phyloP scores from a whole-genome alignment of 2,888 invertebrate genomes.

The Platypus cylindrus region DNA sequence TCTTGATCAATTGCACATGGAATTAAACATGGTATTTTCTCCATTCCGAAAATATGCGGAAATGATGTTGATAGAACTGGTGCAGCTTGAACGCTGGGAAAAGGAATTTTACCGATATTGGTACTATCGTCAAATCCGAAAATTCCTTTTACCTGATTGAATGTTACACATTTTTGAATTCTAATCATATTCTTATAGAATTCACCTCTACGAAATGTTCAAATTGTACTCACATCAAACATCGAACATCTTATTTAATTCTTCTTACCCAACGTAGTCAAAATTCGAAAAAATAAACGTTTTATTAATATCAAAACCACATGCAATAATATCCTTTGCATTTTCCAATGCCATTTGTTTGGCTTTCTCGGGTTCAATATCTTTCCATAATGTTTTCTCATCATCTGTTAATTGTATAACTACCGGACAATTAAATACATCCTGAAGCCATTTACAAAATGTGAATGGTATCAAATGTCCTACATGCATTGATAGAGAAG shows the following conservation, averaged over 20 bases:
- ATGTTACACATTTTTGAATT: conserved; percentile 90
- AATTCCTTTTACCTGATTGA: conserved; percentile 95
- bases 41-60: conserved; percentile 76
- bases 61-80: conserved; percentile 84
- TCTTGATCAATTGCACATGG: conserved; percentile 99
- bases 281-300: conserved; percentile 96
- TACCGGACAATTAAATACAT: conserved; percentile 88
- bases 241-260: background rate
- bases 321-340: conserved; percentile 94
- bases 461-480: conserved; percentile 96
- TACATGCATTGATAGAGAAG: conserved; percentile 89
- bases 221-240: background rate
- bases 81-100: conserved; percentile 93
- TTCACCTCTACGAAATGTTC: too few relatives aligned
- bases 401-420: conserved; percentile 97
- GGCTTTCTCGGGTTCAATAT: conserved; percentile 79
- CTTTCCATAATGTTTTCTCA: conserved; percentile 96
- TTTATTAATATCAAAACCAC: conserved; percentile 85
- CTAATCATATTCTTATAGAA: conserved; percentile 89
- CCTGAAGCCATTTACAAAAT: conserved; percentile 95
- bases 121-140: conserved; percentile 97
- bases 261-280: conserved; percentile 82
- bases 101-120: conserved; percentile 91
- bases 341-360: conserved; percentile 78
- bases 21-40: conserved; percentile 72